A percentile compares a stretch with the other conserved stretches of the same genome.
Conservation (phyloP, 2,797 vertebrate genomes). For the Cyclura pinguis region DNA sequence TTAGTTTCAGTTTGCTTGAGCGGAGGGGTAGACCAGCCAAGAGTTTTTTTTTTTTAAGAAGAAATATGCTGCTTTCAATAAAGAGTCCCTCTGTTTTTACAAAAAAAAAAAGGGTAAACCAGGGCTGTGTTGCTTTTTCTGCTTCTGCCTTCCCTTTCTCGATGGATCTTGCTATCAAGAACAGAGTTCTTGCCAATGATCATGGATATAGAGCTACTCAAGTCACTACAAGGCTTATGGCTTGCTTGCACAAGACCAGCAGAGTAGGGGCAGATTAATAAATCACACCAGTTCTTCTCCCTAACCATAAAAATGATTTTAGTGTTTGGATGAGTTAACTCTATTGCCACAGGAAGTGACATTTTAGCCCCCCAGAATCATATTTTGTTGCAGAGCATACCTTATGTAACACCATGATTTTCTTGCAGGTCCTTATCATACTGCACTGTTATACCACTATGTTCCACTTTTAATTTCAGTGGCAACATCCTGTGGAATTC, state of each 20-base stretch:
- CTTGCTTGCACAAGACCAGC: background rate
- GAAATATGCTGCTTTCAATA: slow-evolving; percentile 92
- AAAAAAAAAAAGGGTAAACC: slow-evolving; percentile 59
- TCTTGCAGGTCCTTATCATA: no score
- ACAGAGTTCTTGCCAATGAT: background rate
- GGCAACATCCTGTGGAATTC: background rate
- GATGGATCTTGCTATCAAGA: background rate
- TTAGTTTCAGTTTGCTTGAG: slow-evolving; percentile 83
- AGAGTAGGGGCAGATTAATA: background rate
- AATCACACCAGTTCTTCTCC: background rate
- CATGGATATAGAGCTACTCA: background rate
- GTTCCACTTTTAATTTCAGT: no score
- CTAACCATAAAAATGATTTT: background rate
- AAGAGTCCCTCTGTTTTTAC: slow-evolving; percentile 90
- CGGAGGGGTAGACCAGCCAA: slow-evolving; percentile 85
- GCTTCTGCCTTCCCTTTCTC: slow-evolving; percentile 14
- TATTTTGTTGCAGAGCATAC: background rate
- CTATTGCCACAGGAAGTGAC: no score
- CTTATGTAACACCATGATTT: no score
- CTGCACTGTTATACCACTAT: no score
- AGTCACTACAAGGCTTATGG: background rate
- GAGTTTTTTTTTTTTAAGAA: slow-evolving; percentile 81
- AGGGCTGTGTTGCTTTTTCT: slow-evolving; percentile 35
- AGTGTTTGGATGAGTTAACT: background rate
- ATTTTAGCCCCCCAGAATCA: no score